Percentiles rank a stretch among this genome's conserved stretches.
Conservation (phyloP, 1,140 invertebrate genomes). For the Drosophila lini region DNA sequence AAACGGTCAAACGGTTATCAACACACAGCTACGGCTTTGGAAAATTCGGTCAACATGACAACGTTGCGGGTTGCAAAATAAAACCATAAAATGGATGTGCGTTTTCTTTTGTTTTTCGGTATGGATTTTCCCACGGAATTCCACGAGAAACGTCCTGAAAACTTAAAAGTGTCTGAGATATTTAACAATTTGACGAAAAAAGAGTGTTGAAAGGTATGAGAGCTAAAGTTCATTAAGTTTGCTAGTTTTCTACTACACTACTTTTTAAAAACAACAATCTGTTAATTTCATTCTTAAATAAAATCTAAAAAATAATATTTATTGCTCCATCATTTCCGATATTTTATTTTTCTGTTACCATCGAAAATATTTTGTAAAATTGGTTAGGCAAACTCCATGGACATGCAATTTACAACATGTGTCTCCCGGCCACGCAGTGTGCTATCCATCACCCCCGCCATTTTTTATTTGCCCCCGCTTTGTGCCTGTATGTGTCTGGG, state of each 20-base stretch:
- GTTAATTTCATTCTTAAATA: background rate
- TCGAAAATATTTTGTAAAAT: constrained; percentile 12
- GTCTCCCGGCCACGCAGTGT: constrained; percentile 40
- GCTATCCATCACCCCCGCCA: constrained; percentile 10
- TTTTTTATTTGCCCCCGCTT: background rate
- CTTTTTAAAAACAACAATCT: too few relatives aligned
- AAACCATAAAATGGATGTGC: background rate
- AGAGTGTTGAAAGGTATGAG: too few relatives aligned
- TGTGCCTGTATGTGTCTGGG: background rate
- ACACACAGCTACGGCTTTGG: constrained; percentile 25
- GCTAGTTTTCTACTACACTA: background rate
- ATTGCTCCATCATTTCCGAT: background rate
- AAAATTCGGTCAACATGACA: constrained; percentile 73
- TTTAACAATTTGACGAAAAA: background rate
- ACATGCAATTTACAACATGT: constrained; percentile 44
- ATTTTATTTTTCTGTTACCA: background rate
- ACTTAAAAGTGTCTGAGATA: background rate
- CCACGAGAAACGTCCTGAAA: background rate
- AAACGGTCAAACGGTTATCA: constrained; percentile 66
- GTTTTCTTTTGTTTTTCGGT: background rate
- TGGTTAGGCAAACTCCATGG: constrained; percentile 1
- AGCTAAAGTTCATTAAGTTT: too few relatives aligned
- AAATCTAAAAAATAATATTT: background rate
- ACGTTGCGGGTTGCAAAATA: constrained; percentile 19
- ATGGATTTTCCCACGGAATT: background rate